Percentiles rank a stretch among this genome's conserved stretches.
phyloP scores from a whole-genome alignment of 2,888 invertebrate species.

The Melanostoma mellinum region DNA sequence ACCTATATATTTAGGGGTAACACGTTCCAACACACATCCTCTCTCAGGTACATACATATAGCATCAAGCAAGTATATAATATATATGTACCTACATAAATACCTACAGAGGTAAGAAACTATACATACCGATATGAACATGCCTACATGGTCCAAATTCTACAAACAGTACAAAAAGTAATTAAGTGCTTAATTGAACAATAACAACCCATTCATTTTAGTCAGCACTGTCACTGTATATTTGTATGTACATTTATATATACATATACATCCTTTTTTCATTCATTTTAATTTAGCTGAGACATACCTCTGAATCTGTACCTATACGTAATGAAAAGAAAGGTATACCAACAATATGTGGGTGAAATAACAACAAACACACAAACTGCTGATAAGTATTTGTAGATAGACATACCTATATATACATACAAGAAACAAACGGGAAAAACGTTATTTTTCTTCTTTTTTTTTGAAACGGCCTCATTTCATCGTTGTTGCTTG shows the following conservation, averaged over 20 bases:
- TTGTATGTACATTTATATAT: not conserved
- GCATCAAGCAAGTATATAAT: not conserved
- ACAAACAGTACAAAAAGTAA: too few species aligned
- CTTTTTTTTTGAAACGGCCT: conserved; percentile 22
- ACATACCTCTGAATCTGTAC: too few species aligned
- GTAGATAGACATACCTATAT: not conserved
- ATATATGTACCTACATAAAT: too few species aligned
- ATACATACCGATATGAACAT: too few species aligned
- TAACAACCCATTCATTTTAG: too few species aligned
- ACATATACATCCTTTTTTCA: not conserved
- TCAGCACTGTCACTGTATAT: too few species aligned
- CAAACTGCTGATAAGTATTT: not conserved
- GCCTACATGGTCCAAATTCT: too few species aligned
- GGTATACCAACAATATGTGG: conserved; percentile 12
- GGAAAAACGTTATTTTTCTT: conserved; percentile 18
- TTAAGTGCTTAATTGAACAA: too few species aligned
- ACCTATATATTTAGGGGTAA: conserved; percentile 1
- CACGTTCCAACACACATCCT: too few species aligned
- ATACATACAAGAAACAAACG: conserved; percentile 4
- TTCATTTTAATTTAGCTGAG: too few species aligned
- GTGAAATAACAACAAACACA: conserved; percentile 13
- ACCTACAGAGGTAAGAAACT: too few species aligned
- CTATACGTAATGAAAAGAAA: not conserved
- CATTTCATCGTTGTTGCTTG: conserved; percentile 57
- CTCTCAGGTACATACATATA: not conserved